phyloP scores from a whole-genome alignment of 2,113 vertebrate species.

The Ellobius talpinus region DNA sequence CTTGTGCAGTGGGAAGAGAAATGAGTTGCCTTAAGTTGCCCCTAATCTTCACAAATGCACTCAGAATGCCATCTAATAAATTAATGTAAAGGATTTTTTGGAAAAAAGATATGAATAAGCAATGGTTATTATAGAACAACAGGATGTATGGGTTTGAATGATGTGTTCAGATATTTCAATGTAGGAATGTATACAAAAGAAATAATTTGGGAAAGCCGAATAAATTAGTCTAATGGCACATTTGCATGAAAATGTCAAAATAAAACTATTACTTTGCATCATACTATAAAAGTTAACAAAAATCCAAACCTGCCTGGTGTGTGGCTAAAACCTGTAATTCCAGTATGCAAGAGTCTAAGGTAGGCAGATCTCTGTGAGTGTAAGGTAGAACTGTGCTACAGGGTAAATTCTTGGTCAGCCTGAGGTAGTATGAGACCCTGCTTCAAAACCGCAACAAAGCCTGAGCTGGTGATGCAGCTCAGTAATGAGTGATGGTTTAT shows the following conservation, averaged over 20 bases:
- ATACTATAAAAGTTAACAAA: background rate
- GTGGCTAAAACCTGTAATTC: background rate
- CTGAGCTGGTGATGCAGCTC: too few species aligned
- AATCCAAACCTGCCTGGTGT: background rate
- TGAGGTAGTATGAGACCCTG: background rate
- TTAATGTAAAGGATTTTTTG: background rate
- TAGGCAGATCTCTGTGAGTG: background rate
- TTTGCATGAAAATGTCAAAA: background rate
- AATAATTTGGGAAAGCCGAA: background rate
- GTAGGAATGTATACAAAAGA: background rate
- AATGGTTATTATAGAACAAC: background rate
- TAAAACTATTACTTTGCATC: background rate
- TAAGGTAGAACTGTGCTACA: background rate
- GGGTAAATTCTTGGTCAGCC: background rate
- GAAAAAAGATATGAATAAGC: conserved; percentile 26
- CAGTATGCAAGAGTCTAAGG: background rate
- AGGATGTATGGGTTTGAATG: background rate
- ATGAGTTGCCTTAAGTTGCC: too few species aligned
- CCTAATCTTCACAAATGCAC: background rate
- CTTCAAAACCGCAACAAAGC: background rate
- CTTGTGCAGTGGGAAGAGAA: too few species aligned
- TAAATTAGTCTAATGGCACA: background rate
- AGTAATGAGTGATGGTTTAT: background rate
- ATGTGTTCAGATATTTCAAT: background rate
- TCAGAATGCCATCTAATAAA: background rate